These are phyloP conservation scores for Cosmia pyralina DNA, from an alignment of 2,888 invertebrate genomes.

Conservation along the genomic window DNA sequence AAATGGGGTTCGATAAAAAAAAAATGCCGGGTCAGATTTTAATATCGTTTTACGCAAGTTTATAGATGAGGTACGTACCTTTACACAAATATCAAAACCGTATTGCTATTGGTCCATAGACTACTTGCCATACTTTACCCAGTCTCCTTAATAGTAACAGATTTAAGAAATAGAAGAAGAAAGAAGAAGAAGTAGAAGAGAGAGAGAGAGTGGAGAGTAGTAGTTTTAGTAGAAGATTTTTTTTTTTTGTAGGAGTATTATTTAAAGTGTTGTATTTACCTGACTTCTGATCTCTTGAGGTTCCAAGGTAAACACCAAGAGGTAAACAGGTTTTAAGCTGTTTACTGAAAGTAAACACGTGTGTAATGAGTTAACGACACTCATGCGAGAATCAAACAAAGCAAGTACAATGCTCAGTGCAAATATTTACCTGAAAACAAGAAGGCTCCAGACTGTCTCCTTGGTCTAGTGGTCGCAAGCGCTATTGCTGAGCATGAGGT, in stretches of 20 bases:
- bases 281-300: conserved; percentile 5
- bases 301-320: conserved; percentile 16
- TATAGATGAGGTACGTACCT: background rate
- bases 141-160: background rate
- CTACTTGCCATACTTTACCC: background rate
- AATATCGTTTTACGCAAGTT: background rate
- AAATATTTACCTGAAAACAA: background rate
- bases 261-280: conserved; percentile 5
- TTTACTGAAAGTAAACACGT: conserved; percentile 34
- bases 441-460: no score
- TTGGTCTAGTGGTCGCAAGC: no score
- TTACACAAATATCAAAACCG: background rate
- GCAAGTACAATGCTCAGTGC: background rate
- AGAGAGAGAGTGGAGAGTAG: no score
- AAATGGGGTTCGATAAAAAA: background rate
- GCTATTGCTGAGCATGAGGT: no score
- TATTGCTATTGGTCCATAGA: background rate
- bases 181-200: no score
- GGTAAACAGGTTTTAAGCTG: conserved; percentile 16
- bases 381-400: background rate
- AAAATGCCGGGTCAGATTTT: background rate
- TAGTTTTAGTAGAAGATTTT: no score
- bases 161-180: no score
- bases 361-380: conserved; percentile 31
- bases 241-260: background rate